Percentiles rank a stretch among this genome's conserved stretches.
These are phyloP conservation scores for Saccopteryx bilineata DNA, from an alignment of 2,113 vertebrate species.

Conservation along the genomic window DNA sequence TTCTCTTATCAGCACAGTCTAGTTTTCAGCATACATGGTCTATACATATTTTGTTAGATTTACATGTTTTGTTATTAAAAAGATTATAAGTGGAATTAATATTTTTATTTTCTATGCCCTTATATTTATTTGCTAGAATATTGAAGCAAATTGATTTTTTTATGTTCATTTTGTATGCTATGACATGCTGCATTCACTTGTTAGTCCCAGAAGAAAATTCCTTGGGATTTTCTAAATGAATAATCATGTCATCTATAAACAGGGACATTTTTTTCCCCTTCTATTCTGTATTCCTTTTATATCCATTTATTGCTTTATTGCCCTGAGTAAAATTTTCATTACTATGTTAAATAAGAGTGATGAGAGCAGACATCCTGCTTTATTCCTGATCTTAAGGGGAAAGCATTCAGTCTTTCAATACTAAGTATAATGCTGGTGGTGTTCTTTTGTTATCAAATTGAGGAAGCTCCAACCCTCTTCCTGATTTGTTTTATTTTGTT, in stretches of 20 bases:
- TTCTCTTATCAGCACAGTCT: not conserved
- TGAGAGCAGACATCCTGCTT: not conserved
- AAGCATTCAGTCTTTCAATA: not conserved
- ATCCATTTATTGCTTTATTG: not conserved
- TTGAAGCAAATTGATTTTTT: not conserved
- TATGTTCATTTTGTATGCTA: conserved; percentile 10
- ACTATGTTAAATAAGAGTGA: not conserved
- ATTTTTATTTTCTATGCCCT: conserved; percentile 12
- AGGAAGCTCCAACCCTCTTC: not conserved
- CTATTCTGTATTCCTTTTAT: not conserved
- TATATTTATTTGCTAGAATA: not conserved
- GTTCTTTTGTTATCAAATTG: conserved; percentile 9
- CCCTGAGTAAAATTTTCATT: not conserved
- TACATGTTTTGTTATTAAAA: not conserved
- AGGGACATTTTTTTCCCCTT: not conserved
- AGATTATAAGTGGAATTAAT: not conserved
- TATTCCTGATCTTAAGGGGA: not conserved
- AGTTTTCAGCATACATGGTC: not conserved
- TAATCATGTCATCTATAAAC: not conserved
- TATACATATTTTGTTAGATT: conserved; percentile 34
- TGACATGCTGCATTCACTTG: not conserved
- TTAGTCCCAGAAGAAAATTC: not conserved
- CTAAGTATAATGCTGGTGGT: not conserved
- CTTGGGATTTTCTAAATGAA: conserved; percentile 23
- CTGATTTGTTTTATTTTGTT: not conserved